These are phyloP conservation scores for Heliconius nattereri DNA, from an alignment of 1,140 invertebrate genomes.

Conservation along the genomic window DNA sequence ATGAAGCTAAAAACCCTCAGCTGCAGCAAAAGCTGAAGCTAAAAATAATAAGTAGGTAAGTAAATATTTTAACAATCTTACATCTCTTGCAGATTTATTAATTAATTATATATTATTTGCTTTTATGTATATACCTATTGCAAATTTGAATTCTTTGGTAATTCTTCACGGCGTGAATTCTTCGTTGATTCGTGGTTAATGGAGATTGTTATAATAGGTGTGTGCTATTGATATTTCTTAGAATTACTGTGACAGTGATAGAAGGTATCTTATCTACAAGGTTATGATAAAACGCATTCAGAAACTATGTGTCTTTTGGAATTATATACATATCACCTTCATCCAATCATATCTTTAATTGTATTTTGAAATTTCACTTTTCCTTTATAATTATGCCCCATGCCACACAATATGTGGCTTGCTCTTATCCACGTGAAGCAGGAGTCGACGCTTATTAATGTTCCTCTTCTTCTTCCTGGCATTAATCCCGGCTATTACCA, in stretches of 20 bases:
- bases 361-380: slow-evolving; percentile 3
- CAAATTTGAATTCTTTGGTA: background rate
- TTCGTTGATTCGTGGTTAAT: slow-evolving; percentile 19
- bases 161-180: slow-evolving; percentile 14
- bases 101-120: too few species aligned
- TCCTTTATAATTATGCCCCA: background rate
- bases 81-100: background rate
- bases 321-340: too few species aligned
- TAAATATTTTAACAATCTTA: background rate
- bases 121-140: too few species aligned
- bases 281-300: slow-evolving; percentile 53
- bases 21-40: too few species aligned
- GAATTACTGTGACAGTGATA: slow-evolving; percentile 25
- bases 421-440: slow-evolving; percentile 7
- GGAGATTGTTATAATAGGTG: slow-evolving; percentile 8
- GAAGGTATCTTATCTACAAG: slow-evolving; percentile 51
- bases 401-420: background rate
- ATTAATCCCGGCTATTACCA: too few species aligned
- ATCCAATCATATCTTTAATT: background rate
- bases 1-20: too few species aligned
- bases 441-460: slow-evolving; percentile 1
- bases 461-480: too few species aligned
- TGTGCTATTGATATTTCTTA: slow-evolving; percentile 25
- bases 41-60: too few species aligned
- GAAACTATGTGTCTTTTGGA: slow-evolving; percentile 38